phyloP scores from a whole-genome alignment of 2,797 vertebrate genomes.

The Rhinella marina region DNA sequence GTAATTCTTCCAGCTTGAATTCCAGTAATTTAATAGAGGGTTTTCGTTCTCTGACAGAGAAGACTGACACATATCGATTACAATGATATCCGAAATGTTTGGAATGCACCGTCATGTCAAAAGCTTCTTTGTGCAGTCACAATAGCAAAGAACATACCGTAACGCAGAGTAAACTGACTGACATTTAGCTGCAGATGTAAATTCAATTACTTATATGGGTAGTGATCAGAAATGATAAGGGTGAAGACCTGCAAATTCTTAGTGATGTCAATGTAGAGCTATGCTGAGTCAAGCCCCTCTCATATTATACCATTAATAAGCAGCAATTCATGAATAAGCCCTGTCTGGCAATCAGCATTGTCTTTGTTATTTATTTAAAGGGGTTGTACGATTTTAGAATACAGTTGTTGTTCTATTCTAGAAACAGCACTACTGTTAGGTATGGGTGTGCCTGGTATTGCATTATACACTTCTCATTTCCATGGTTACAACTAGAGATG shows the following conservation, averaged over 20 bases:
- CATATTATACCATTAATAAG: not conserved
- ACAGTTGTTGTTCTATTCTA: not conserved
- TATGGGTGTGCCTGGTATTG: not conserved
- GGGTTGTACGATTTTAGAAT: no score
- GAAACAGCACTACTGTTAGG: not conserved
- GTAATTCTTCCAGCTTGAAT: slow-evolving; percentile 4
- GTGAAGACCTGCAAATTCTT: slow-evolving; percentile 15
- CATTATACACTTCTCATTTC: no score
- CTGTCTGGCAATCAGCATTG: not conserved
- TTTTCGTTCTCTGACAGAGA: not conserved
- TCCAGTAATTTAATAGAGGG: slow-evolving; percentile 32
- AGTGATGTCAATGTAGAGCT: not conserved
- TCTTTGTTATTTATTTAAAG: no score
- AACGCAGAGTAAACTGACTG: not conserved
- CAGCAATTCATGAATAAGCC: not conserved
- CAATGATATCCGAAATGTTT: not conserved
- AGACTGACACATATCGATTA: slow-evolving; percentile 38
- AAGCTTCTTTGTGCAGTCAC: not conserved
- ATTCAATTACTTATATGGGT: not conserved
- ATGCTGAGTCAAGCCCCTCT: not conserved
- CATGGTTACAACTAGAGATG: no score
- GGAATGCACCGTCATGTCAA: slow-evolving; percentile 19
- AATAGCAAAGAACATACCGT: not conserved
- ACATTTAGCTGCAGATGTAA: slow-evolving; percentile 13
- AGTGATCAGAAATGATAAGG: not conserved